A percentile compares a stretch with the other conserved stretches of the same genome.
phyloP scores from a whole-genome alignment of 1,140 invertebrate genomes.

The Tetramorium simillimum region DNA sequence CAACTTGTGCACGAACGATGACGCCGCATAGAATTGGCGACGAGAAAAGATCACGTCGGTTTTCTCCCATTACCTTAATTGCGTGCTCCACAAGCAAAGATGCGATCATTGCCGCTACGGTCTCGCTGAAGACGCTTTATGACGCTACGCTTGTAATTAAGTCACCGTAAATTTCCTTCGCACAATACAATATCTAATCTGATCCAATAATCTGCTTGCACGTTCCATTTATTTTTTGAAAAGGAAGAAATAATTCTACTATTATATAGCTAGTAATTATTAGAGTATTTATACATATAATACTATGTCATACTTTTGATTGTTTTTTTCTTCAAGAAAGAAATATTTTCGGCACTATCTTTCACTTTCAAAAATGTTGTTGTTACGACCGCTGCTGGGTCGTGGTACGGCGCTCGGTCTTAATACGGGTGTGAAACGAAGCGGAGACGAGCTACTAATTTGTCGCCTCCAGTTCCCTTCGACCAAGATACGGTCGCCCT shows the following conservation, averaged over 20 bases:
- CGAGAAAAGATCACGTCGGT: slow-evolving; percentile 29
- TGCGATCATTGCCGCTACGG: neutral
- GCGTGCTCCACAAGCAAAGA: neutral
- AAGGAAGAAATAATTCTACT: neutral
- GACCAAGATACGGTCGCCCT: too few relatives aligned
- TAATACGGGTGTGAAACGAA: too few relatives aligned
- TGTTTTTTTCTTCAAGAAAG: neutral
- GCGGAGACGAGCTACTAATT: too few relatives aligned
- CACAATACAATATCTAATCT: neutral
- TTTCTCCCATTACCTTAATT: slow-evolving; percentile 57
- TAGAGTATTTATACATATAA: neutral
- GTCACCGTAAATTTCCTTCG: neutral
- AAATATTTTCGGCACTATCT: neutral
- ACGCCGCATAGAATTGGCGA: neutral
- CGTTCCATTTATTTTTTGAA: neutral
- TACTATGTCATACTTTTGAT: neutral
- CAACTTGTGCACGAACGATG: slow-evolving; percentile 39
- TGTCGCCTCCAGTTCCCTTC: too few relatives aligned
- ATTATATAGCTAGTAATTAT: too few relatives aligned
- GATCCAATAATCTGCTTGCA: neutral
- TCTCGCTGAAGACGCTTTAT: neutral
- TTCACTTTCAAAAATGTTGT: neutral
- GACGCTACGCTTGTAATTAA: neutral
- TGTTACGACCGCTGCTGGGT: too few relatives aligned
- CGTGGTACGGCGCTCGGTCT: too few relatives aligned